Conservation (phyloP, 1,140 invertebrate species). For the Lutraria rhynchaena region DNA sequence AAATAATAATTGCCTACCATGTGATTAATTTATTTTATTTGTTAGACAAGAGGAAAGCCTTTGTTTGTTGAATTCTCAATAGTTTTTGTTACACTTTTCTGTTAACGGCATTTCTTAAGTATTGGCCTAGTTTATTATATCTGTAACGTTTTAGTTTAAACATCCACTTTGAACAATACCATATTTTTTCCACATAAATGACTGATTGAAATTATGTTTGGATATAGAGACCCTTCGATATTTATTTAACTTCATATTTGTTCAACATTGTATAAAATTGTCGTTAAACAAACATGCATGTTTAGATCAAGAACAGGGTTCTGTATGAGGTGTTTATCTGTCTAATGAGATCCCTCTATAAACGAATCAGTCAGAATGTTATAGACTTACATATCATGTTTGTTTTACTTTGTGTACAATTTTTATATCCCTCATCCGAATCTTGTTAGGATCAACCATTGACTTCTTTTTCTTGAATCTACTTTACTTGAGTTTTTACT, state of each 20-base stretch:
- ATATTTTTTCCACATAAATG: conserved; percentile 60
- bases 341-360: conserved; percentile 48
- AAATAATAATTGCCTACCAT: conserved; percentile 52
- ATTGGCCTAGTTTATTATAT: conserved; percentile 34
- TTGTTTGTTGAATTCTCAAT: conserved; percentile 59
- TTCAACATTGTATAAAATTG: conserved; percentile 53
- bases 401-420: too few relatives aligned
- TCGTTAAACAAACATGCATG: conserved; percentile 51
- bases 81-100: conserved; percentile 58
- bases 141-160: conserved; percentile 56
- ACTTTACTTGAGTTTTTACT: too few relatives aligned
- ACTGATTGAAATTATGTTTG: conserved; percentile 62
- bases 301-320: conserved; percentile 47
- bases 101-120: conserved; percentile 36
- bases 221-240: conserved; percentile 32
- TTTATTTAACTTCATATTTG: conserved; percentile 57
- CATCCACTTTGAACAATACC: conserved; percentile 55
- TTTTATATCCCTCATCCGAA: too few relatives aligned
- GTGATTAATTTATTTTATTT: conserved; percentile 61
- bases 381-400: too few relatives aligned
- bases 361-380: too few relatives aligned
- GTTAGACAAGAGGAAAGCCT: conserved; percentile 44
- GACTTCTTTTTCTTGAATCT: too few relatives aligned
- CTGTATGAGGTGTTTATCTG: conserved; percentile 28
- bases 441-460: too few relatives aligned